Evolutionary conservation across 2,797 vertebrate genomes (phyloP).

Genomic region (Takifugu ocellatus): DNA sequence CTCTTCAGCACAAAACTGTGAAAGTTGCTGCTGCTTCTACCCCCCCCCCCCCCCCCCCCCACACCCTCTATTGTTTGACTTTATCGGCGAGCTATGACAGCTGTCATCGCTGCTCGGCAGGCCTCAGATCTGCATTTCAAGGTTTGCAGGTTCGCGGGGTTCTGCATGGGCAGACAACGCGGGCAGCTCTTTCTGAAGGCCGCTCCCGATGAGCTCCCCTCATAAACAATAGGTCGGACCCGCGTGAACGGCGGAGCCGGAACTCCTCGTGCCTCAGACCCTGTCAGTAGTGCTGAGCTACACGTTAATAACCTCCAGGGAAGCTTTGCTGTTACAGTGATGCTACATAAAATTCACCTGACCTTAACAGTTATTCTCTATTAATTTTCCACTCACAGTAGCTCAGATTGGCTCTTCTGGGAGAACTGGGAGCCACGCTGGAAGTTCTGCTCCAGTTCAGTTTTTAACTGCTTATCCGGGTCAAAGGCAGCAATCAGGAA

Average conservation of each 20-base stretch:
- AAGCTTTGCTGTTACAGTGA: slow-evolving; percentile 5
- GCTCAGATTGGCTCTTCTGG: no score
- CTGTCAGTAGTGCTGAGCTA: slow-evolving; percentile 5
- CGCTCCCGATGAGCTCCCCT: slow-evolving; percentile 37
- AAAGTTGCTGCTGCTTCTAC: slow-evolving; percentile 71
- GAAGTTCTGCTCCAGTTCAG: no score
- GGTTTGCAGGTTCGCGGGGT: slow-evolving; percentile 70
- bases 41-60: slow-evolving; percentile 25
- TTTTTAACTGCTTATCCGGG: no score
- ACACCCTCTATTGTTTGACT: slow-evolving; percentile 56
- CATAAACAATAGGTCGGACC: slow-evolving; percentile 53
- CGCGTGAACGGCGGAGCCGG: slow-evolving; percentile 1
- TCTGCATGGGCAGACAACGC: slow-evolving; percentile 61
- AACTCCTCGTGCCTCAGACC: slow-evolving; percentile 12
- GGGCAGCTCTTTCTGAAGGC: slow-evolving; percentile 34
- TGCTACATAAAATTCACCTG: slow-evolving; percentile 3
- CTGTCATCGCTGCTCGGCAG: slow-evolving; percentile 76
- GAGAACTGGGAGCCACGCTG: no score
- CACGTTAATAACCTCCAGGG: slow-evolving; percentile 17
- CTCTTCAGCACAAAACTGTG: slow-evolving; percentile 72
- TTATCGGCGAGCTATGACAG: slow-evolving; percentile 73
- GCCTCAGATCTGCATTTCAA: slow-evolving; percentile 78
- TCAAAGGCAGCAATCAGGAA: no score
- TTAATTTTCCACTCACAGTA: background rate
- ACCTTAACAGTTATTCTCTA: background rate